Evolutionary conservation across 2,797 vertebrate genomes (phyloP), one percentile per base, ranked within the genome.

Genomic region (Xyrichtys novacula): DNA sequence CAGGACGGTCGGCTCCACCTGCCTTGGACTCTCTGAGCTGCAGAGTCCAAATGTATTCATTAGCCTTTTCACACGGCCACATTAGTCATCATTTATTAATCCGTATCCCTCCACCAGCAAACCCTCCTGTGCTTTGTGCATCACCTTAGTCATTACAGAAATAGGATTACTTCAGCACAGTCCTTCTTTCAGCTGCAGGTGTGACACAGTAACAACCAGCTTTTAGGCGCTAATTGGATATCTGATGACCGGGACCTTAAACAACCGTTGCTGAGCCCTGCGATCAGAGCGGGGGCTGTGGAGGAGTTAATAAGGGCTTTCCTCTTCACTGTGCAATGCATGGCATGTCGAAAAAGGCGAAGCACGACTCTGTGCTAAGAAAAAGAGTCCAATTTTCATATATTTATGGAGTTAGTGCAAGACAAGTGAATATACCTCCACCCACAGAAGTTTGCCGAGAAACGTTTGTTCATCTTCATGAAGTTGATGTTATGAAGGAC

Each of bases 21-120:
- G 47, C 76, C 61, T 86, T 83, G 69, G 68, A 64, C 71, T 90
- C 71, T 92, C 89, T 86, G 67, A 79, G 74, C 86, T 77, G 74
- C 89, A 88, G 79, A 80, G 74, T 80, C 69, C 85, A 93, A 93
- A 94, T 91, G 84, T 92, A 89, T 93, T 94, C 89, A 92, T 95
- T 93, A 91, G 86, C 90, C 74, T 78, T 89, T 89, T 78, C 83
- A 70, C 32, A 92, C 85, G 81, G 74, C 79, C 78, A 88, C 84
- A 91, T 93, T 92, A 85, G 83, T 89, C 83, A 81, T 89, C 73
- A 83, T 85, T 80, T 88, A 75, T 84, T 87, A 88, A 88, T 53
- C 72, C 72, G 50, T 52, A 39, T 43, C 46, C 38, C 25, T 52
- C 57, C 58, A 44, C 32, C 59, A 42, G 40, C 36, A 57, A 28